Conservation (phyloP, 2,797 vertebrate species). For the Vultur gryphus region DNA sequence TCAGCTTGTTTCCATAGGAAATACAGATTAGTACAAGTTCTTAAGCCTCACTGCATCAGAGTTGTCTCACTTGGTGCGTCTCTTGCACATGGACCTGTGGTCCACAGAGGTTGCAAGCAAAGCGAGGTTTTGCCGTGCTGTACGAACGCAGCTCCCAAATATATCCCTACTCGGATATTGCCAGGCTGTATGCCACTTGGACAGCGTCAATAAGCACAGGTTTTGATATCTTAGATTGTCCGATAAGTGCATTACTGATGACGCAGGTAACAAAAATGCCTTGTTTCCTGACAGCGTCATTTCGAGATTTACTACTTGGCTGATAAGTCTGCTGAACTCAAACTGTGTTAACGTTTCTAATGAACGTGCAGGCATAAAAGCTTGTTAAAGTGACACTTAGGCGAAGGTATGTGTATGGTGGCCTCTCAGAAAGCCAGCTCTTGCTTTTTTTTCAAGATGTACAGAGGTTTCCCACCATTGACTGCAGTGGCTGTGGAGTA, state of each 20-base stretch:
- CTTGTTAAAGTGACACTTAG: not conserved
- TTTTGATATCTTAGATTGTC: not conserved
- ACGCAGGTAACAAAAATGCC: not conserved
- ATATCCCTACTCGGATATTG: fast-evolving
- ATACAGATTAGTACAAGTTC: fast-evolving
- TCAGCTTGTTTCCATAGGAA: not conserved
- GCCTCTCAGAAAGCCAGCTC: not conserved
- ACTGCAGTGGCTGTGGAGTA: not conserved
- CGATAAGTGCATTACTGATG: not conserved
- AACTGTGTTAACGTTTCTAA: not conserved
- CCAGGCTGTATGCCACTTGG: not conserved
- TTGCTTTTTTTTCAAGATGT: not conserved
- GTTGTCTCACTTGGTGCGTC: not conserved
- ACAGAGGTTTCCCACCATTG: not conserved
- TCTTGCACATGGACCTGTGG: fast-evolving
- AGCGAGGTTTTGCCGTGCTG: not conserved
- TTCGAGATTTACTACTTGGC: not conserved
- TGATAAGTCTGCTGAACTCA: not conserved
- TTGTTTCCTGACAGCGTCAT: fast-evolving
- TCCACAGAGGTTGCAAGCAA: not conserved
- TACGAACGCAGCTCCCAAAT: not conserved
- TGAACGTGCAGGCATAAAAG: not conserved
- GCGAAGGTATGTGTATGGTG: not conserved
- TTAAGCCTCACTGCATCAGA: not conserved
- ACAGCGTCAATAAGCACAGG: not conserved